Base-by-base conservation (phyloP, 2,113 vertebrate species). In the Dolichotis patagonum region DNA sequence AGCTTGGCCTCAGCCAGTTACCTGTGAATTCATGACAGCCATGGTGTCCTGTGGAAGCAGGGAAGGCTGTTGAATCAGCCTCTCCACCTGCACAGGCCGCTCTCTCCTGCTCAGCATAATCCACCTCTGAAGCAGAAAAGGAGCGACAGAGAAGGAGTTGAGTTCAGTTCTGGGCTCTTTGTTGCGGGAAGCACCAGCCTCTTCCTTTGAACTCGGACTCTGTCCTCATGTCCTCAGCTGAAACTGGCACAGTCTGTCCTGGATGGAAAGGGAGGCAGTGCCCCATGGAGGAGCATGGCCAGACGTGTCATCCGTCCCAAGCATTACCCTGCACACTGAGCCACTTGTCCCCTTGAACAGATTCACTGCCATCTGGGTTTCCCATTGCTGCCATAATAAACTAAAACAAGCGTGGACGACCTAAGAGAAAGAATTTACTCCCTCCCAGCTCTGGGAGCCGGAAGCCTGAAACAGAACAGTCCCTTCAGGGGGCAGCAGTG, bases 301-400 rank as follows among this genome's bases (percentile, higher is more conserved):
- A 65, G 22, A 32, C 82, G 0, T 84, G 35, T 24, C 63, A 52
- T 52, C 49, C 7, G 4, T 43, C 60, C 85, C 69, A 69, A 85
- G 52, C 3, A 16, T 65, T 5, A 43, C 24, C 19, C 80, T 56
- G 16, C 0, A n/a, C 75, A 35, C 7, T 43, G 13, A 86, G 35
- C 81, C 24, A 2, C 84, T 43, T 63, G 54, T 67, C 49, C 19
- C 43, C 54, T 73, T 75, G 56, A 63, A n/a, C 46, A 95, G 81
- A 49, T 65, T 60, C 84, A 22, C 69, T 71, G 58, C 88, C 84
- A 60, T 92, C 78, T 96, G 90, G 5, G 11, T 87, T 86, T 90
- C 63, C 56, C 41, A 71, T 43, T 35, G n/a, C 54, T 84, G 73
- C 89, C 63, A 16, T 60, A 81, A 85, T 81, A 95, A 84, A 88